Conservation (phyloP, 2,797 vertebrate genomes). For the Xerus rutilus region DNA sequence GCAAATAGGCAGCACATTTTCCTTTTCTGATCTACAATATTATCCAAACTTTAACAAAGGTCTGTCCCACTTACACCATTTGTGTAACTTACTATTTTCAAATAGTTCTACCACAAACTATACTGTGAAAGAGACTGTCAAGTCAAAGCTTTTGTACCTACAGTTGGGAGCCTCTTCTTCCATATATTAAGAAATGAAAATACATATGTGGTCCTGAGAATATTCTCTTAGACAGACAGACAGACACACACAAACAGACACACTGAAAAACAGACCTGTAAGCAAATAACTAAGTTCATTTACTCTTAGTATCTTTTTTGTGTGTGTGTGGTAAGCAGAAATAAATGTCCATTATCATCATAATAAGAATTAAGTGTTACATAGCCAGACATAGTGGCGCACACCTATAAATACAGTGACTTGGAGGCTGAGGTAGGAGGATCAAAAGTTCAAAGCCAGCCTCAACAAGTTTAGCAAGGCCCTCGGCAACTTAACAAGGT, state of each 20-base stretch:
- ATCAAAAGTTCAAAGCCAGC: too few relatives aligned
- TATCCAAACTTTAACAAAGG: neutral
- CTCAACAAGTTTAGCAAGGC: too few relatives aligned
- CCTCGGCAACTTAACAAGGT: too few relatives aligned
- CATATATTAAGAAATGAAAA: conserved; percentile 27
- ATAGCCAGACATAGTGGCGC: neutral
- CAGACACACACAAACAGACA: neutral
- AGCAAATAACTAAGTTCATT: neutral
- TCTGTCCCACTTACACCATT: neutral
- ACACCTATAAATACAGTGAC: too few relatives aligned
- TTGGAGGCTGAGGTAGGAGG: too few relatives aligned
- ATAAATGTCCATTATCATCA: neutral
- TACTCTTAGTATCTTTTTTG: neutral
- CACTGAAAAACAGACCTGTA: neutral
- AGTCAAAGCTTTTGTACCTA: neutral
- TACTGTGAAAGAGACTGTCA: neutral
- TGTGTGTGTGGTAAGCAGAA: neutral
- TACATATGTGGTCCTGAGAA: neutral
- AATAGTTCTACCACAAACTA: neutral
- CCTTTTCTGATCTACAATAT: conserved; percentile 8
- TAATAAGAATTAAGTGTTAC: neutral
- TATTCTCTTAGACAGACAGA: neutral
- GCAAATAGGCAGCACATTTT: neutral
- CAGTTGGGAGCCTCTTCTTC: neutral
- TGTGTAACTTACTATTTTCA: neutral